Evolutionary conservation across 2,888 invertebrate genomes (phyloP), one percentile per base, ranked within the genome.

Genomic region (Tanypteryx hageni): DNA sequence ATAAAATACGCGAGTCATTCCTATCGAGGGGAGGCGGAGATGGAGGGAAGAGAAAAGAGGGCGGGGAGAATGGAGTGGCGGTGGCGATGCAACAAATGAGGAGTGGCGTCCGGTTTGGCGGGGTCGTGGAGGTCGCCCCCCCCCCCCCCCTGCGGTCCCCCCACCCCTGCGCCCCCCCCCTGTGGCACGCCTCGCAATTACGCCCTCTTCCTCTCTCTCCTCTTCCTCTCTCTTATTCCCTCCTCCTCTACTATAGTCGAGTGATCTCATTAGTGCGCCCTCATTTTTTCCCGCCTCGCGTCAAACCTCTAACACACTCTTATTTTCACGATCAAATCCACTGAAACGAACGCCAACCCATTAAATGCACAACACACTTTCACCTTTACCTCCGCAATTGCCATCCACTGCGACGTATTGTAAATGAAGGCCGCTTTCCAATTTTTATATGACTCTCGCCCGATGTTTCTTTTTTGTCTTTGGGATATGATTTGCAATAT

Each of bases 31-130:
- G 44, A 0, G 85, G 58, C 2, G 22, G 84, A 4, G 84, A 2
- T 18, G 64, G 7, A 3, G 4, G n/a, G 10, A 9, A 22, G 85
- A 22, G 58, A 18, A n/a, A 57, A 84, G n/a, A 22, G 27, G 27
- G 22, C 9, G 14, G 22, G 13, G 86, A 86, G 86, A 31, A 86
- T 86, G 61, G 86, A 86, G 86, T 64, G 18, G 64, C 44, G 89
- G 89, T 86, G 86, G 61, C 22, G 86, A 68, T 89, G 89, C 89
- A 89, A 89, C 89, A 89, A 89, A 89, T 89, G 89, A 89, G 89
- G 44, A 31, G 31, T 64, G 68, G 86, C 86, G 89, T 27, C 61
- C 64, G 22, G 89, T 89, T 89, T 89, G 89, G 61, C 61, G 85
- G 85, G 85, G 61, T 59, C 57, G 58, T 83, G 31, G 83, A 83